Evolutionary conservation across 1,140 invertebrate species (phyloP).

Genomic region (Doryteuthis pealeii): DNA sequence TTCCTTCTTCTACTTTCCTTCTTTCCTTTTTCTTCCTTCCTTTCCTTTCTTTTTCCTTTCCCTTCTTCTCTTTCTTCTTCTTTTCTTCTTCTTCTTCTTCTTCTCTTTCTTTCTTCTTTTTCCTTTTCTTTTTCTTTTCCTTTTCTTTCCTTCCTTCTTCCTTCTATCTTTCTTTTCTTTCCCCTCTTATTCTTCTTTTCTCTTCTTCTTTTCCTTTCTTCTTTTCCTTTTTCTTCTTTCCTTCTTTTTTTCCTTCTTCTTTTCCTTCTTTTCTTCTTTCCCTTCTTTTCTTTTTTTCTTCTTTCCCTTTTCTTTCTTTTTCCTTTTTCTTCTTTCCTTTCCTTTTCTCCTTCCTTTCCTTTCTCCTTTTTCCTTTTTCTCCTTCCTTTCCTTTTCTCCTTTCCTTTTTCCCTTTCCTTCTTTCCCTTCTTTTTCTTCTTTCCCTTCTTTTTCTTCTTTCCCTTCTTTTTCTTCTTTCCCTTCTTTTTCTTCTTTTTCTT

Average conservation of each 20-base stretch:
- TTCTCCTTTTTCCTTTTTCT: not conserved
- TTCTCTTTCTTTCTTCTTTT: constrained; percentile 63
- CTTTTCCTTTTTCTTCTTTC: constrained; percentile 26
- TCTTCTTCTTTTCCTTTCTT: constrained; percentile 60
- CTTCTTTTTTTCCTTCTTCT: not conserved
- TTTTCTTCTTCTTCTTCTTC: not conserved
- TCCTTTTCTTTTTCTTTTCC: not conserved
- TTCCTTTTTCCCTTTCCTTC: not conserved
- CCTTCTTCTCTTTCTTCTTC: too few species aligned
- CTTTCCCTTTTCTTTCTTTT: constrained; percentile 60
- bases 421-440: constrained; percentile 64
- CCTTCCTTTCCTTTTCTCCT: constrained; percentile 63
- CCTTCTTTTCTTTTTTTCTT: constrained; percentile 62
- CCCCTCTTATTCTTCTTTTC: constrained; percentile 29
- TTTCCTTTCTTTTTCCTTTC: constrained; percentile 66
- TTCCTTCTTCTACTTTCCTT: not conserved
- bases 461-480: constrained; percentile 34
- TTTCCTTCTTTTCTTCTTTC: constrained; percentile 60
- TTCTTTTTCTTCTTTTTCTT: constrained; percentile 57
- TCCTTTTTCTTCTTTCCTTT: not conserved
- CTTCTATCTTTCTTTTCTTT: constrained; percentile 43
- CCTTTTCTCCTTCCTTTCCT: constrained; percentile 68
- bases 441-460: not conserved
- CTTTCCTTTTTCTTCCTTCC: not conserved
- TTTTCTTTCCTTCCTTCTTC: constrained; percentile 62